Evolutionary conservation across 1,140 invertebrate genomes (phyloP), one percentile per base, ranked within the genome.

Genomic region (Dreissena rostriformis): DNA sequence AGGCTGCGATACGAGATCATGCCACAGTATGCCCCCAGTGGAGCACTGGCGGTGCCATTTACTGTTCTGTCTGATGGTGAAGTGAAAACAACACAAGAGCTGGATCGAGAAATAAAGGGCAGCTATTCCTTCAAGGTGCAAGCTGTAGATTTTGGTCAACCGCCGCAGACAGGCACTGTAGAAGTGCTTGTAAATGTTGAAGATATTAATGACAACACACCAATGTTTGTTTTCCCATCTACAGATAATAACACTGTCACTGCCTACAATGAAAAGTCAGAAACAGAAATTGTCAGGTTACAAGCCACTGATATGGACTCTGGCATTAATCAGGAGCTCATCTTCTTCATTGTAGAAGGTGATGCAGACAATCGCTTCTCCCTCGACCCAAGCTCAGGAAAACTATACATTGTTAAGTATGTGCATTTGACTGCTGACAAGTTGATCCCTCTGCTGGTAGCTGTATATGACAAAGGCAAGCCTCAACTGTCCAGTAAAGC

Each of bases 341-440:
- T 79, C 22, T 90, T 85, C 81, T 86, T 84, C 70, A 87, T 90
- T 72, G 86, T 85, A 11, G 82, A 85, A 51, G 78, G 89, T 22
- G 87, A 90, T 65, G 82, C 87, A 75, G 85, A 86, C 22, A 85
- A 83, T 0, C 74, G 86, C 22, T 90, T 90, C 61, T 75, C 85
- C 17, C 29, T 90, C 5, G 82, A 90, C 61, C 39, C 74, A 22
- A 82, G 81, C 51, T 82, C 84, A 26, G 89, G 89, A 24, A 86
- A 87, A 15, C 61, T 90, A 2, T 82, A 86, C 28, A 79, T 86
- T 2, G 74, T 63, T 22, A 83, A 78, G 57, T 67, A 81, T 57
- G 15, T 83, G 12, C 63, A 77, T 57, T 49, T 76, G 39, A 68
- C 57, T 14, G 86, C 88, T 79, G 66, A 84, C 15, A 81, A 81